Conservation (phyloP, 1,140 invertebrate genomes). For the Drosophila punjabiensis region DNA sequence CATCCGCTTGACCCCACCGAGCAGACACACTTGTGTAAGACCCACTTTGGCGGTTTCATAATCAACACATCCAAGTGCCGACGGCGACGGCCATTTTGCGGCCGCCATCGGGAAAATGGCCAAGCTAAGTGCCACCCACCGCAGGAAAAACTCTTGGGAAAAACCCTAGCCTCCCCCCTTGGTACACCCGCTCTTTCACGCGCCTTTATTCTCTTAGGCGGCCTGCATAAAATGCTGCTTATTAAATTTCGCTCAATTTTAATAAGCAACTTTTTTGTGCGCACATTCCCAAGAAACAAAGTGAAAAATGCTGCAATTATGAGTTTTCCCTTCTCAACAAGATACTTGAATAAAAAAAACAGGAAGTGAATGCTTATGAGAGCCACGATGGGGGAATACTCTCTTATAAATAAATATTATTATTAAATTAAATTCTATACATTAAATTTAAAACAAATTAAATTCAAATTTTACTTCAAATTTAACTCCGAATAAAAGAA, state of each 20-base stretch:
- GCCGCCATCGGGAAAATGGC: conserved; percentile 55
- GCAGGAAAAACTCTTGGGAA: conserved; percentile 51
- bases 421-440: not conserved
- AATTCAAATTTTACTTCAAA: not conserved
- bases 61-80: conserved; percentile 53
- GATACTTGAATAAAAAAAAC: conserved; percentile 37
- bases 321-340: conserved; percentile 41
- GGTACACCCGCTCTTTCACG: not conserved
- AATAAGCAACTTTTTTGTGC: conserved; percentile 73
- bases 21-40: conserved; percentile 68
- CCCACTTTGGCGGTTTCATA: conserved; percentile 64
- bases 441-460: not conserved
- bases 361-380: conserved; percentile 11
- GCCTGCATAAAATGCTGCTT: conserved; percentile 75
- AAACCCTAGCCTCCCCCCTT: conserved; percentile 9
- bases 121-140: conserved; percentile 43
- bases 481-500: not conserved
- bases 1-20: conserved; percentile 1
- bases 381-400: not conserved
- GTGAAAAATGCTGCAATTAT: conserved; percentile 71
- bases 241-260: conserved; percentile 82
- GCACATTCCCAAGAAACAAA: conserved; percentile 71
- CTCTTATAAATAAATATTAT: no score
- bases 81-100: conserved; percentile 66
- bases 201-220: conserved; percentile 42